Evolutionary conservation across 2,797 vertebrate genomes (phyloP).

Genomic region (Perodicticus potto): DNA sequence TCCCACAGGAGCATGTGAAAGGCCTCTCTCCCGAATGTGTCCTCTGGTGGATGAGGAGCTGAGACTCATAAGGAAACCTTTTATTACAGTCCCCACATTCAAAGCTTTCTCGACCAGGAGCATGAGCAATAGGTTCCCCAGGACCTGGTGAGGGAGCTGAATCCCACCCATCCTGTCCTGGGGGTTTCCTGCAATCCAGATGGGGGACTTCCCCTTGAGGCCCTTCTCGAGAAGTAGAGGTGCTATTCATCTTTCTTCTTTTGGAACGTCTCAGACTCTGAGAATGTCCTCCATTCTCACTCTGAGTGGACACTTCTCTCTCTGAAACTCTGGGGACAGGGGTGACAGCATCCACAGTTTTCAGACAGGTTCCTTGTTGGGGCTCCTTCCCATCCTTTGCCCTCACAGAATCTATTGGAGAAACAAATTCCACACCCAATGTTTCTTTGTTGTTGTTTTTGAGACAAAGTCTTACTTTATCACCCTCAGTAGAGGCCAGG

Average conservation of each 20-base stretch:
- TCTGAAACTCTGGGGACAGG: rapidly evolving
- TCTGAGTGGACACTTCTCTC: neutral
- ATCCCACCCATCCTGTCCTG: too few relatives aligned
- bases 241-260: neutral
- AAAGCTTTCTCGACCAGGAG: rapidly evolving
- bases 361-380: rapidly evolving
- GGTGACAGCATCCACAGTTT: rapidly evolving
- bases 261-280: rapidly evolving
- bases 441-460: too few relatives aligned
- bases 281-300: rapidly evolving
- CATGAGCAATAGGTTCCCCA: rapidly evolving
- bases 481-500: too few relatives aligned
- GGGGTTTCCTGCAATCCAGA: rapidly evolving
- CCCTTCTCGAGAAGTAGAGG: neutral
- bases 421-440: neutral
- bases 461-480: too few relatives aligned
- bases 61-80: neutral
- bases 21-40: slow-evolving; percentile 40
- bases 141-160: rapidly evolving
- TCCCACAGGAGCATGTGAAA: neutral
- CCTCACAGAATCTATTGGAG: neutral
- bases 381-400: rapidly evolving
- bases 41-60: neutral
- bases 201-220: rapidly evolving
- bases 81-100: rapidly evolving